phyloP scores from a whole-genome alignment of 1,140 invertebrate genomes.

The Neodiprion pinetum region DNA sequence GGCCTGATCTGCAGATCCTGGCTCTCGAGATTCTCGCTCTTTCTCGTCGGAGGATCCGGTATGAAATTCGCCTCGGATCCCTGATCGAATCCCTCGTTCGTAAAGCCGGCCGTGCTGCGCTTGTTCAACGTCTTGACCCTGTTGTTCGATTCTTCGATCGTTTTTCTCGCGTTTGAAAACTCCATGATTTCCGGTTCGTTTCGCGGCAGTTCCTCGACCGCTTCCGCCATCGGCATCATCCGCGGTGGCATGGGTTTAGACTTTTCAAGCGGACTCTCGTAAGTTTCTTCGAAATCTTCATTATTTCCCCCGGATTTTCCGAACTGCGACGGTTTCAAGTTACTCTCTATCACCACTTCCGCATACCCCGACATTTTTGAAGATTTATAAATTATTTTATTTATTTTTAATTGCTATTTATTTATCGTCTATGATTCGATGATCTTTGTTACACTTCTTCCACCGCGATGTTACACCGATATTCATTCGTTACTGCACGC shows the following conservation, averaged over 20 bases:
- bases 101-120: too few relatives aligned
- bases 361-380: not conserved
- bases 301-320: not conserved
- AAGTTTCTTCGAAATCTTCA: slow-evolving; percentile 10
- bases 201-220: not conserved
- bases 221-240: not conserved
- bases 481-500: too few relatives aligned
- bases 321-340: slow-evolving; percentile 9
- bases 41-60: not conserved
- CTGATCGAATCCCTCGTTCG: not conserved
- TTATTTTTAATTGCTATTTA: too few relatives aligned
- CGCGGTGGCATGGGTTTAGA: not conserved
- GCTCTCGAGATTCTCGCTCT: not conserved
- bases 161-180: slow-evolving; percentile 7
- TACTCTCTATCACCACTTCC: slow-evolving; percentile 4
- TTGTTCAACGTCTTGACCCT: not conserved
- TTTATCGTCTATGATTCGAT: too few relatives aligned
- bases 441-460: too few relatives aligned
- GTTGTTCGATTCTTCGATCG: not conserved
- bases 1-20: not conserved
- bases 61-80: not conserved
- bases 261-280: slow-evolving; percentile 8
- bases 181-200: slow-evolving; percentile 12
- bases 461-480: too few relatives aligned
- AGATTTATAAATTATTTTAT: too few relatives aligned